Conservation (phyloP, 2,797 vertebrate species). For the Gorsachius magnificus region DNA sequence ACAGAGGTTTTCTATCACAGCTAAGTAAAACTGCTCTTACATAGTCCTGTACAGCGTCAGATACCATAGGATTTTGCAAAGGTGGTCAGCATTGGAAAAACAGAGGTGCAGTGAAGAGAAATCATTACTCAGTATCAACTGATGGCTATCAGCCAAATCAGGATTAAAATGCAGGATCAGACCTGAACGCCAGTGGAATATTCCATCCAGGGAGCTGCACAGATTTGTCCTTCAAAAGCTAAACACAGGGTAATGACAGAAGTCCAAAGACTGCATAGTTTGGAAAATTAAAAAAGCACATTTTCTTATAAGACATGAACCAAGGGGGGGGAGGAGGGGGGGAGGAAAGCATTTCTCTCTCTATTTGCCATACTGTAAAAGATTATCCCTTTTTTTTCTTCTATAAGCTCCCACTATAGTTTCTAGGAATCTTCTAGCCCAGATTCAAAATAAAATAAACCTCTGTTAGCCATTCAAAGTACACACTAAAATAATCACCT, state of each 20-base stretch:
- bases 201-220: background rate
- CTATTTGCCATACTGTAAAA: background rate
- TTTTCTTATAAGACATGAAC: too few species aligned
- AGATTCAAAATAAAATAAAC: background rate
- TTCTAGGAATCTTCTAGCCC: background rate
- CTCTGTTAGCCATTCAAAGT: background rate
- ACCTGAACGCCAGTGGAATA: background rate
- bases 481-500: background rate
- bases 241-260: background rate
- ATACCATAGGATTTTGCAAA: background rate
- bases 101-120: background rate
- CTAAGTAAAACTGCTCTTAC: background rate
- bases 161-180: slow-evolving; percentile 14
- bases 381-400: background rate
- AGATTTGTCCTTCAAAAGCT: background rate
- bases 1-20: background rate
- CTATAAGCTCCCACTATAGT: background rate
- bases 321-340: too few species aligned
- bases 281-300: too few species aligned
- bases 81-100: background rate
- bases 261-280: background rate
- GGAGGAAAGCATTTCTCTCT: too few species aligned
- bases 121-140: background rate
- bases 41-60: background rate
- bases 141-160: background rate